These are phyloP conservation scores for Phenacoccus solenopsis DNA, from an alignment of 1,140 invertebrate species.

Conservation along the genomic window DNA sequence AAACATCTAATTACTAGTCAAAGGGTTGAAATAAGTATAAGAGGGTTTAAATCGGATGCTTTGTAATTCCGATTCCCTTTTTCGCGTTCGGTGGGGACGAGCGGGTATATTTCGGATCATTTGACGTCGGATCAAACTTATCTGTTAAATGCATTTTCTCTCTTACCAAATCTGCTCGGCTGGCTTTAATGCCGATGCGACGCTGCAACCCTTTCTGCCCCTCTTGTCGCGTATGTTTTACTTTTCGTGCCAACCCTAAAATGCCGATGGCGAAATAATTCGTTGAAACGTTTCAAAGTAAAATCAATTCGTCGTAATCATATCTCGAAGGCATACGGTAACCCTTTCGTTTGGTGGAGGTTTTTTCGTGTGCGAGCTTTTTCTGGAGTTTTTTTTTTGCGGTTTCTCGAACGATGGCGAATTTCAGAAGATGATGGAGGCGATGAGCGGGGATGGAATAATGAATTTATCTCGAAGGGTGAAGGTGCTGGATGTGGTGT, in stretches of 20 bases:
- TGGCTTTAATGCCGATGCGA: not conserved
- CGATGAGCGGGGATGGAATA: not conserved
- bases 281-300: conserved; percentile 17
- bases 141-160: conserved; percentile 14
- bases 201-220: not conserved
- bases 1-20: conserved; percentile 15
- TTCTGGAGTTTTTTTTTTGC: not conserved
- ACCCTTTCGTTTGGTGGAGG: not conserved
- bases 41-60: conserved; percentile 4
- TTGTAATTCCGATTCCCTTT: conserved; percentile 16
- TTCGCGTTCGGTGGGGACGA: not conserved
- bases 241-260: conserved; percentile 6
- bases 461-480: no score
- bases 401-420: not conserved
- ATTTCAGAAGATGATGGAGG: not conserved
- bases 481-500: no score
- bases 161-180: conserved; percentile 11
- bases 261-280: conserved; percentile 16
- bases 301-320: conserved; percentile 16
- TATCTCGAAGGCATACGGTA: conserved; percentile 7
- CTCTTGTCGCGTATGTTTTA: not conserved
- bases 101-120: conserved; percentile 9
- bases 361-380: not conserved
- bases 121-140: conserved; percentile 17
- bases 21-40: conserved; percentile 17